A percentile compares a stretch with the other conserved stretches of the same genome.
phyloP scores from a whole-genome alignment of 2,113 vertebrate species.

The Dermatemys mawii region DNA sequence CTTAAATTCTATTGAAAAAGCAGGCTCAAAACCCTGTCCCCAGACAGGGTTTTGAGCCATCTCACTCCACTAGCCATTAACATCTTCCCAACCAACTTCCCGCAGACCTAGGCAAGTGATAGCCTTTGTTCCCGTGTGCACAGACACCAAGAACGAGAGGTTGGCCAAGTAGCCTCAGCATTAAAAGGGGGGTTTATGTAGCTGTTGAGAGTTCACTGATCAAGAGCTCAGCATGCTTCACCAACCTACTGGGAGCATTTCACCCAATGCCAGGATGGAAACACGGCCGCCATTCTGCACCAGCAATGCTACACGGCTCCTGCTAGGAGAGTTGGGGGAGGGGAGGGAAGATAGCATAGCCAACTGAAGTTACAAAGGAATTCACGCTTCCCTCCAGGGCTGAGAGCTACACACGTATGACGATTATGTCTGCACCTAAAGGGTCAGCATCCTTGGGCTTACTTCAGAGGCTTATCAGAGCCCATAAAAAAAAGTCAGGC shows the following conservation, averaged over 20 bases:
- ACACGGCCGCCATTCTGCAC: neutral
- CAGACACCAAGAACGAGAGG: neutral
- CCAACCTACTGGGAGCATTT: neutral
- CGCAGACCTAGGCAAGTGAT: neutral
- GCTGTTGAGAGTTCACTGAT: neutral
- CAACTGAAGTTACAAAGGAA: neutral
- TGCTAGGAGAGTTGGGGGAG: neutral
- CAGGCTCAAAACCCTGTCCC: neutral
- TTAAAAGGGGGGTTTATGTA: neutral
- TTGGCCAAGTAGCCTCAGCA: neutral
- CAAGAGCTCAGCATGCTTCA: neutral
- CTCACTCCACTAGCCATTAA: neutral
- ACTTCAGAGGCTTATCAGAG: neutral
- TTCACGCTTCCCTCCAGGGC: neutral
- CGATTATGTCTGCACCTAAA: neutral
- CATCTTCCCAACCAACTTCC: neutral
- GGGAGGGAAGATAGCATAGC: neutral
- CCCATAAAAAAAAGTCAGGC: neutral
- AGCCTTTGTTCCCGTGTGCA: neutral
- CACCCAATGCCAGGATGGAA: fast-evolving
- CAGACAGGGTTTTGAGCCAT: neutral
- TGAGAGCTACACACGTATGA: fast-evolving
- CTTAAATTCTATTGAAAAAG: neutral
- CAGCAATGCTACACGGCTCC: neutral
- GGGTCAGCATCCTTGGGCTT: neutral